A percentile compares a stretch with the other conserved stretches of the same genome.
phyloP scores from a whole-genome alignment of 2,797 vertebrate genomes.

The Emys orbicularis region DNA sequence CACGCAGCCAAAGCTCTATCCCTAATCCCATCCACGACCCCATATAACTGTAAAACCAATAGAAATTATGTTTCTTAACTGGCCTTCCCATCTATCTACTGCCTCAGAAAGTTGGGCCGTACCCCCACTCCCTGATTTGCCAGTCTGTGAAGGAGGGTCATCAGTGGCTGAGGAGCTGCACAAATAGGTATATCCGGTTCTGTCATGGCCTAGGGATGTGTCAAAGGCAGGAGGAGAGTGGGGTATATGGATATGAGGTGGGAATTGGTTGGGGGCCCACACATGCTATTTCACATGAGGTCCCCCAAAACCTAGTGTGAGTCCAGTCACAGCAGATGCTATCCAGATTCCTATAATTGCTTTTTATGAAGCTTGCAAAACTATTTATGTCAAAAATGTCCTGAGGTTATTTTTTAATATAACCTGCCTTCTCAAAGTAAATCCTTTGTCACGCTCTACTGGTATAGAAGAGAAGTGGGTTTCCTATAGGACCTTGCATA shows the following conservation, averaged over 20 bases:
- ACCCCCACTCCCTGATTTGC: too few relatives aligned
- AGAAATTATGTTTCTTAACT: neutral
- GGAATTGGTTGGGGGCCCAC: neutral
- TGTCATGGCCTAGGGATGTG: neutral
- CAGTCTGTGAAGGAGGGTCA: neutral
- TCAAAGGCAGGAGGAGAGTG: neutral
- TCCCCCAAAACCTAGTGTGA: neutral
- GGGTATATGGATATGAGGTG: neutral
- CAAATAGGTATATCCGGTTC: neutral
- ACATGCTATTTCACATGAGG: neutral
- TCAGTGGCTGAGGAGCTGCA: neutral
- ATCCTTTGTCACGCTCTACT: neutral
- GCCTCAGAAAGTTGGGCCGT: neutral
- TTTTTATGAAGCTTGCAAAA: neutral
- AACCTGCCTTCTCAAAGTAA: neutral
- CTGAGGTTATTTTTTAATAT: neutral
- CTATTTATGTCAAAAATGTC: neutral
- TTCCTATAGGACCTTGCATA: neutral
- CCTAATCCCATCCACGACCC: neutral
- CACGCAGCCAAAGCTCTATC: neutral
- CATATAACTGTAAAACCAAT: neutral
- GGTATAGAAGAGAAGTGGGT: neutral
- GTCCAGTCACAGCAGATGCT: neutral
- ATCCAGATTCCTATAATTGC: neutral
- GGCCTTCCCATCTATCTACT: neutral